Conservation (phyloP, 2,888 invertebrate genomes). For the Calephelis perditalis region DNA sequence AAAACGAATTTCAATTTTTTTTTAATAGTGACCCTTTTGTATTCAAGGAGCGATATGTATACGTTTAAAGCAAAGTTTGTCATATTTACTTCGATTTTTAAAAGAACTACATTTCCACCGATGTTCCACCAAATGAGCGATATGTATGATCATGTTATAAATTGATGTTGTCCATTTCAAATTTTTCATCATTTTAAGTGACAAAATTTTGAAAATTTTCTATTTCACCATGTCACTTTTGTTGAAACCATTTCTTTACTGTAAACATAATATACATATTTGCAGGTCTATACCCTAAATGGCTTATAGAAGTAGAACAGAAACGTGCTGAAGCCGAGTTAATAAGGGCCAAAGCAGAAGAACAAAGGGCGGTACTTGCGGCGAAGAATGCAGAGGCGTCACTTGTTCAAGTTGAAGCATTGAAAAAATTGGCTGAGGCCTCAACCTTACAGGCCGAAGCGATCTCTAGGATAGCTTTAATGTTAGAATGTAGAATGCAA, state of each 20-base stretch:
- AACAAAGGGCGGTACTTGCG: conserved; percentile 40
- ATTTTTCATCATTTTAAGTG: too few species aligned
- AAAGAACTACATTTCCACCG: too few species aligned
- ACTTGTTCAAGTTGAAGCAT: conserved; percentile 47
- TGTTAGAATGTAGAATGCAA: conserved; percentile 39
- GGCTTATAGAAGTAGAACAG: conserved; percentile 57
- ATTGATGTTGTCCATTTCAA: too few species aligned
- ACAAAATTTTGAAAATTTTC: too few species aligned
- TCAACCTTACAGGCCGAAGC: conserved; percentile 50
- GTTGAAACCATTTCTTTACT: too few species aligned
- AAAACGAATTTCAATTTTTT: conserved; percentile 2
- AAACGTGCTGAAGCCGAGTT: conserved; percentile 55
- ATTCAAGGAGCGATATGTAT: background rate
- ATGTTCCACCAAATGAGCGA: too few species aligned
- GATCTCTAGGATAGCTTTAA: conserved; percentile 44
- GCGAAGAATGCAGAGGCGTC: conserved; percentile 49
- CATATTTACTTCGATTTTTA: too few species aligned
- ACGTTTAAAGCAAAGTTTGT: too few species aligned
- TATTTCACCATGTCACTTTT: too few species aligned
- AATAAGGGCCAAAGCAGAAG: conserved; percentile 49
- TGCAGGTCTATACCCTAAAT: conserved; percentile 53
- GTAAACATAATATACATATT: too few species aligned
- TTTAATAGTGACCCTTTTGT: background rate
- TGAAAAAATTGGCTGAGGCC: conserved; percentile 50
- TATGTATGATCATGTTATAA: too few species aligned